phyloP scores from a whole-genome alignment of 2,113 vertebrate genomes.

The Rhabdomys dilectus region DNA sequence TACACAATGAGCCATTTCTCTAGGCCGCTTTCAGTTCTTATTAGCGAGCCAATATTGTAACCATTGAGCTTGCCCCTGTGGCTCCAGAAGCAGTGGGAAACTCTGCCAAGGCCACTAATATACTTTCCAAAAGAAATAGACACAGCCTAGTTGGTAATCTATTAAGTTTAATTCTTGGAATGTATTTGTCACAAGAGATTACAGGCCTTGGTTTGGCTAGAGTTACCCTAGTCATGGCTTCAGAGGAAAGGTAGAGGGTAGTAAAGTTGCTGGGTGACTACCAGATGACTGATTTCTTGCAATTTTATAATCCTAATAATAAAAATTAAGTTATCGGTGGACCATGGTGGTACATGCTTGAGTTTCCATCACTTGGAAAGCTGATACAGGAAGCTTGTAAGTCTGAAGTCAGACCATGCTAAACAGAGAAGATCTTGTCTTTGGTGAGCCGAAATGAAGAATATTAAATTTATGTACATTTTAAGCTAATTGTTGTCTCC shows the following conservation, averaged over 20 bases:
- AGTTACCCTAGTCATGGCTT: background rate
- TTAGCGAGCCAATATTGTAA: background rate
- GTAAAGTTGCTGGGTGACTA: background rate
- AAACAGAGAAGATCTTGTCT: background rate
- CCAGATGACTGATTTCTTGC: background rate
- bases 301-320: background rate
- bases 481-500: background rate
- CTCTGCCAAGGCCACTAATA: background rate
- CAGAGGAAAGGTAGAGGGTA: background rate
- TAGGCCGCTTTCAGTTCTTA: background rate
- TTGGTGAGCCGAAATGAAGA: background rate
- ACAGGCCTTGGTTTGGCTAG: background rate
- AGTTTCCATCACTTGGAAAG: background rate
- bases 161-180: conserved; percentile 18
- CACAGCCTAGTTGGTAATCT: background rate
- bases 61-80: conserved; percentile 12
- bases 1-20: background rate
- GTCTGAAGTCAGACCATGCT: background rate
- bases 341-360: background rate
- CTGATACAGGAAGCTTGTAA: background rate
- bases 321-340: background rate
- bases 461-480: background rate
- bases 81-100: conserved; percentile 13
- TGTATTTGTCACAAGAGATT: background rate
- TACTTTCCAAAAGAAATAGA: conserved; percentile 16